Conservation (phyloP, 2,797 vertebrate species). For the Manis crassicaudata region DNA sequence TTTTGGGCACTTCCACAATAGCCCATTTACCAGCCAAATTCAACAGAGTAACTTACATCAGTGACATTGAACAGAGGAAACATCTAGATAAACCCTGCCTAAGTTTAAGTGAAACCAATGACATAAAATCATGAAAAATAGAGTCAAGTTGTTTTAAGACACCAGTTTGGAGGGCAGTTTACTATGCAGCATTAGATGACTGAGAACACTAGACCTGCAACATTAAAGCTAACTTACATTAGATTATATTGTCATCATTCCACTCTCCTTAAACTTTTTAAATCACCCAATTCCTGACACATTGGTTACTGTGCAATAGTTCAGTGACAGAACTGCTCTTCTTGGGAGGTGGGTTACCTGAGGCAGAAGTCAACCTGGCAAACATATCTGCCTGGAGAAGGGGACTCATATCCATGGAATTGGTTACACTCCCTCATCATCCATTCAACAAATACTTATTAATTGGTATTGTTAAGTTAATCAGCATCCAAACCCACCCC, state of each 20-base stretch:
- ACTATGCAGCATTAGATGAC: neutral
- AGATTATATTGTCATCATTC: neutral
- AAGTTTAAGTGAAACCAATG: neutral
- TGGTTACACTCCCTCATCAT: neutral
- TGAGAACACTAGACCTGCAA: neutral
- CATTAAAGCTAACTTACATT: neutral
- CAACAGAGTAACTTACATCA: neutral
- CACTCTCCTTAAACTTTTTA: neutral
- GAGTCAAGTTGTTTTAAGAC: neutral
- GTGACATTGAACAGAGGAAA: neutral
- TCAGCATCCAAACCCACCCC: neutral
- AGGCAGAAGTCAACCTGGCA: neutral
- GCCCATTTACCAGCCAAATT: neutral
- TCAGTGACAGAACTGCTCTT: neutral
- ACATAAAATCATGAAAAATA: slow-evolving; percentile 10
- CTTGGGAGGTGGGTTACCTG: neutral
- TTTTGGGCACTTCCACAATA: neutral
- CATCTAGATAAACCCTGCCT: neutral
- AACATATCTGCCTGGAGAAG: neutral
- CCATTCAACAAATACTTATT: slow-evolving; percentile 3
- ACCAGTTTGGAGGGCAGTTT: neutral
- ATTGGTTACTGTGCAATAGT: neutral
- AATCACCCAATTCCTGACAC: neutral
- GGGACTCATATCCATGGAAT: neutral
- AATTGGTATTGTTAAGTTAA: neutral